Base-by-base conservation (phyloP, 2,797 vertebrate species). In the Furcifer pardalis region DNA sequence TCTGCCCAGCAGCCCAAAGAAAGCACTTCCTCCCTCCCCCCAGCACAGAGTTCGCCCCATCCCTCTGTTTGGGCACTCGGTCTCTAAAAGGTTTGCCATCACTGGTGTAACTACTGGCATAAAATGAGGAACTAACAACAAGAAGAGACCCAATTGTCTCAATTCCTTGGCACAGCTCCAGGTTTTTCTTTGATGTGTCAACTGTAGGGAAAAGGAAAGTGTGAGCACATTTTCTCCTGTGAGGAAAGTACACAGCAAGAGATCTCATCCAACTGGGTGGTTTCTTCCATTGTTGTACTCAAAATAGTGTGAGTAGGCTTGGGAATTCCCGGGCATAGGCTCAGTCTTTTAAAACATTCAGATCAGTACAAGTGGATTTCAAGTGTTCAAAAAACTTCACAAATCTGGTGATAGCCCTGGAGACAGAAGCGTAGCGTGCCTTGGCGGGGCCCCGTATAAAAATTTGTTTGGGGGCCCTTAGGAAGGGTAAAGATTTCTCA, bases 141-240 rank as follows among this genome's bases (percentile, higher is more conserved):
- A 44, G 9, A 75, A 66, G 46, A 56, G 37, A 37, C 71, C 25
- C 56, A 32, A 12, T 27, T 62, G 23, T 35, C 42, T 27, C 75
- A 42, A 7, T 74, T 80, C 35, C 56, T 60, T 80, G 77, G 69
- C 59, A 66, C 25, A 73, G 44, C 35, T 74, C 71, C 69, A 85
- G 27, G 35, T 80, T 66, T 79, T 84, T 66, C n/a, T 59, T 59
- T 79, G 17, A 30, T 74, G 32, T 63, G 42, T 74, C 27, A 73
- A 17, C 69, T 80, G 1, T 30, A 74, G n/a, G 30, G 52, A 84
- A 78, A 75, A 37, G 66, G 77, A 59, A 80, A 75, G 44, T 10
- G 42, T 42, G 23, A 56, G 13, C 35, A 32, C 12, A 32, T 77
- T 23, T 27, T 17, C 17, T 72, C 60, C 62, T 72, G 23, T 49